phyloP scores from a whole-genome alignment of 2,113 vertebrate genomes.

The Blennius ocellaris region DNA sequence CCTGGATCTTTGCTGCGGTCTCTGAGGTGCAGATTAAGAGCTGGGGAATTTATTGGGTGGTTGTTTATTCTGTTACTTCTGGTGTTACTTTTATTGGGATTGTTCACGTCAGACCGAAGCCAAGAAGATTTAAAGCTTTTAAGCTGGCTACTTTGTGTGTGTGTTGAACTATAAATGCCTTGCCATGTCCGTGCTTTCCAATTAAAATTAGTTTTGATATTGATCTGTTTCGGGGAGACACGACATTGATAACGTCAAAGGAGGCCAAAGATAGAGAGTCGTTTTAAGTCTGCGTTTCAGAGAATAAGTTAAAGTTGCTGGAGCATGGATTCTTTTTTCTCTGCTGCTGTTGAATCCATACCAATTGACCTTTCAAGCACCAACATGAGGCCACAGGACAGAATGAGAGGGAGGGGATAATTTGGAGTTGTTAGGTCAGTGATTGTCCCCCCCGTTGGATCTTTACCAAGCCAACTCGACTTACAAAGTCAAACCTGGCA shows the following conservation, averaged over 20 bases:
- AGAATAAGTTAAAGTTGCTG: conserved; percentile 2
- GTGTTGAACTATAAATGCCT: neutral
- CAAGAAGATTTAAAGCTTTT: conserved; percentile 23
- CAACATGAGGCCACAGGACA: conserved; percentile 5
- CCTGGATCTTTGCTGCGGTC: neutral
- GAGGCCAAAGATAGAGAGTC: neutral
- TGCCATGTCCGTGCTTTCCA: conserved; percentile 20
- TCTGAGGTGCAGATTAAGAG: neutral
- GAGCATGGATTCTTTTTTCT: conserved; percentile 20
- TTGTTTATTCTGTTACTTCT: conserved; percentile 2
- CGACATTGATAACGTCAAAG: conserved; percentile 26
- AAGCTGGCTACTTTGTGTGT: conserved; percentile 3
- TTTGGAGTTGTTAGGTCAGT: conserved; percentile 14
- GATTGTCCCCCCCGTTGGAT: conserved; percentile 20
- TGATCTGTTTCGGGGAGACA: conserved; percentile 11
- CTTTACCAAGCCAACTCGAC: conserved; percentile 7
- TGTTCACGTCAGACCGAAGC: conserved; percentile 10
- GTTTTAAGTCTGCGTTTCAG: neutral
- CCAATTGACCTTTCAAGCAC: conserved; percentile 32
- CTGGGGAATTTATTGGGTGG: neutral
- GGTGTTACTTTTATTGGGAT: conserved; percentile 11
- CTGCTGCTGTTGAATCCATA: conserved; percentile 44
- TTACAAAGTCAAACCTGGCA: conserved; percentile 11
- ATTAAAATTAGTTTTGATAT: conserved; percentile 37
- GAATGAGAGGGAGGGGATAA: neutral